Evolutionary conservation across 23 tunicate genomes (phyloP), one percentile per base, ranked within the genome.

Genomic region (Pegea sp.): DNA sequence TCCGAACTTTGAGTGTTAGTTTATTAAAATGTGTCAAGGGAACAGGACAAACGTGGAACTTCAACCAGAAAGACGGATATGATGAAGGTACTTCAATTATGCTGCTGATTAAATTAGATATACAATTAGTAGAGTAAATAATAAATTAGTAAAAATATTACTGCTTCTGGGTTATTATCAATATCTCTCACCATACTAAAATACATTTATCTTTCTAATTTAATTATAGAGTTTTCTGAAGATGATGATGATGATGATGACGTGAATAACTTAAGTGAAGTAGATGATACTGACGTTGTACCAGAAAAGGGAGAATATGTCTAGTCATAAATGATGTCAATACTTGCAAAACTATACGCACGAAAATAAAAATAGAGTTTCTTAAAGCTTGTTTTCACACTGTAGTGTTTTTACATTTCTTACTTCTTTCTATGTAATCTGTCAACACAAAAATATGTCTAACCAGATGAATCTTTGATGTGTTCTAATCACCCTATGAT

Each of bases 71-170:
- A 21, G 78, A 71, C 38, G 78, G 78, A 16, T 71, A 63, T 29
- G 13, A 71, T 26, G 78, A 71, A 71, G 61, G 78, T 71, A 61
- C n/a, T n/a, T n/a, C n/a, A n/a, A n/a, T n/a, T n/a, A n/a, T n/a
- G n/a, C n/a, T n/a, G n/a, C n/a, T n/a, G n/a, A n/a, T n/a, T n/a
- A n/a, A n/a, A n/a, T n/a, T n/a, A n/a, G n/a, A n/a, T n/a, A n/a
- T n/a, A n/a, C n/a, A n/a, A n/a, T n/a, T n/a, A n/a, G n/a, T n/a
- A n/a, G n/a, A n/a, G n/a, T n/a, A n/a, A 8, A 8, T 38, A 16
- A 38, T 8, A 38, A 38, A 38, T 16, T 38, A 8, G 16, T 8
- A 38, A 38, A 38, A 38, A 11, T 8, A 38, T 8, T 16, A 8
- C 11, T 38, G 11, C 16, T 38, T 38, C 16, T 11, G 16, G 16